Percentiles rank a stretch among this genome's conserved stretches.
These are phyloP conservation scores for Cosmorhoe ocellata DNA, from an alignment of 2,888 invertebrate genomes.

Conservation along the genomic window DNA sequence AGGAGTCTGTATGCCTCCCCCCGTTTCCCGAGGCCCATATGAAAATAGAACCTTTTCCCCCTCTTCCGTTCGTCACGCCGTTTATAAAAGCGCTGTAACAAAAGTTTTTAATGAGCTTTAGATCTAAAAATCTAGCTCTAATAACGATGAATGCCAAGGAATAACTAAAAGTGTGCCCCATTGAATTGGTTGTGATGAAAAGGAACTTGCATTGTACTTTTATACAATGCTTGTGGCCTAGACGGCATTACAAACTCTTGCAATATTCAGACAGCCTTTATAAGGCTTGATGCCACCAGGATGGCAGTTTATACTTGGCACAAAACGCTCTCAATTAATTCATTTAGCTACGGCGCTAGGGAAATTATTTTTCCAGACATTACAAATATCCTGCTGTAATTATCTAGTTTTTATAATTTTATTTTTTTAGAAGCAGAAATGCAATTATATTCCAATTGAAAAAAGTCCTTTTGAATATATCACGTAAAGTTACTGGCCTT, in stretches of 20 bases:
- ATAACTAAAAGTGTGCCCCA: slow-evolving; percentile 1
- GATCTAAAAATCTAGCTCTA: slow-evolving; percentile 30
- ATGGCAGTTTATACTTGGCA: no score
- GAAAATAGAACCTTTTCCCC: slow-evolving; percentile 97
- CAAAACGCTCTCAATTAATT: no score
- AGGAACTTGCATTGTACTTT: slow-evolving; percentile 15
- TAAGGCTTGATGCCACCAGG: no score
- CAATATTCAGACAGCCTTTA: no score
- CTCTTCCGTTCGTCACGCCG: slow-evolving; percentile 95
- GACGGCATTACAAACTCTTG: neutral
- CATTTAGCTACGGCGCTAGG: no score
- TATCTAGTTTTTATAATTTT: no score
- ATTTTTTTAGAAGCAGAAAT: no score
- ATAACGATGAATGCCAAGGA: slow-evolving; percentile 6
- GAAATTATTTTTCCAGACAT: no score
- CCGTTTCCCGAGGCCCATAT: slow-evolving; percentile 99
- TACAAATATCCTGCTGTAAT: no score
- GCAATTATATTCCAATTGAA: no score
- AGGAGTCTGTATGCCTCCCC: slow-evolving; percentile 96
- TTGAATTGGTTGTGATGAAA: slow-evolving; percentile 30
- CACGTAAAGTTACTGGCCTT: no score
- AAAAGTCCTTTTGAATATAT: no score
- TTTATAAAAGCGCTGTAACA: slow-evolving; percentile 92
- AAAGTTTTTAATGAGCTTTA: slow-evolving; percentile 69
- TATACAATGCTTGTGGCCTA: neutral